Evolutionary conservation across 2,113 vertebrate species (phyloP).

Genomic region (Poicephalus meyeri): DNA sequence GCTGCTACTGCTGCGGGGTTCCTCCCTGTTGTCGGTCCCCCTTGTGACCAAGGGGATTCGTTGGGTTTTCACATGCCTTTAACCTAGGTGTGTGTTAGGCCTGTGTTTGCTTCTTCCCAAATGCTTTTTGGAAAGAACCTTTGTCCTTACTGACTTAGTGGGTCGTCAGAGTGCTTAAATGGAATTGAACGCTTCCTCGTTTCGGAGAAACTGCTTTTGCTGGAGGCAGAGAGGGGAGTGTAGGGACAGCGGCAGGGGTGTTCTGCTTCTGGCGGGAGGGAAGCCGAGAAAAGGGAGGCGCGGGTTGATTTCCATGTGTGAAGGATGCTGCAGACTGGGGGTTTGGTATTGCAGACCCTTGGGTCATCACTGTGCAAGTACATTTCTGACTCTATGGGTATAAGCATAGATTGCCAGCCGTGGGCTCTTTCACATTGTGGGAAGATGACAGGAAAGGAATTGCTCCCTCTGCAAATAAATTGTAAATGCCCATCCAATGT

Average conservation of each 20-base stretch:
- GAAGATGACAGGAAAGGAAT: not conserved
- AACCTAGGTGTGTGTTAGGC: not conserved
- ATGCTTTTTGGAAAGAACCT: not conserved
- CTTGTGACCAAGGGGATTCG: not conserved
- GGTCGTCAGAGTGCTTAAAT: not conserved
- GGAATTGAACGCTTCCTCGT: not conserved
- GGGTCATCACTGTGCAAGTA: not conserved
- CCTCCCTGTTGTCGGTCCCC: not conserved
- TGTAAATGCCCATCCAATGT: not conserved
- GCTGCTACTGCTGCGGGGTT: not conserved
- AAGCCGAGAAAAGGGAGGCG: not conserved
- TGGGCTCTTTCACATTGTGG: not conserved
- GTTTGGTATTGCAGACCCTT: not conserved
- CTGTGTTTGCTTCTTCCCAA: not conserved
- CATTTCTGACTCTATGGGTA: not conserved
- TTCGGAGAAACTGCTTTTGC: not conserved
- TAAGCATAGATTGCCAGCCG: not conserved
- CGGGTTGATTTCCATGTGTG: not conserved
- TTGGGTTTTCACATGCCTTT: not conserved
- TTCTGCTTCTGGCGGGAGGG: not conserved
- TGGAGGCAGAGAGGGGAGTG: not conserved
- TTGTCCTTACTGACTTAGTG: not conserved
- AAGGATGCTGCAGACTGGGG: not conserved
- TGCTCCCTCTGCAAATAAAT: conserved; percentile 36
- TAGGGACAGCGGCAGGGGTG: not conserved